phyloP scores from a whole-genome alignment of 2,888 invertebrate genomes.

The Brenthis ino region DNA sequence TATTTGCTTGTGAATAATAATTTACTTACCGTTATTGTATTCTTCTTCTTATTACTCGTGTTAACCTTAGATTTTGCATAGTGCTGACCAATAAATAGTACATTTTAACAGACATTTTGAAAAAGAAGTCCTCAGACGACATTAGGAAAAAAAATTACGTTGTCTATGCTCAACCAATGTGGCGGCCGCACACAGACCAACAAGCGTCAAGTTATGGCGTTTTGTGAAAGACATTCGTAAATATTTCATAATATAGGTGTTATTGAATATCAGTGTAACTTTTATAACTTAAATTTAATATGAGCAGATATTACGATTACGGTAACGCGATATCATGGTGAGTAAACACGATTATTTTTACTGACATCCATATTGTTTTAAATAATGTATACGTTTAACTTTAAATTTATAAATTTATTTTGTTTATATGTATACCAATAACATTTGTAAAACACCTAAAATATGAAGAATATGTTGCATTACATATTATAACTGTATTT shows the following conservation, averaged over 20 bases:
- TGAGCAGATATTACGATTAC: conserved; percentile 82
- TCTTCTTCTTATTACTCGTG: no score
- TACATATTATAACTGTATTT: conserved; percentile 3
- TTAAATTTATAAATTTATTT: conserved; percentile 43
- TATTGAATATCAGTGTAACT: conserved; percentile 62
- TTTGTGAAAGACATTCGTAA: conserved; percentile 64
- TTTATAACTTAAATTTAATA: conserved; percentile 65
- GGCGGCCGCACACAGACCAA: conserved; percentile 72
- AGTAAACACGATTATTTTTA: conserved; percentile 57
- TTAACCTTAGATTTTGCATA: no score
- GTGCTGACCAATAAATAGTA: no score
- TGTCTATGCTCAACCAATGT: conserved; percentile 78
- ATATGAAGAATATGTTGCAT: conserved; percentile 2
- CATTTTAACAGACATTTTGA: neutral
- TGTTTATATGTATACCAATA: conserved; percentile 31
- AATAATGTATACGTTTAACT: conserved; percentile 68
- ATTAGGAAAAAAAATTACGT: conserved; percentile 35
- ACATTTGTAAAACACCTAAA: conserved; percentile 15
- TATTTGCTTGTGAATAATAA: neutral
- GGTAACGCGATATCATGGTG: conserved; percentile 80
- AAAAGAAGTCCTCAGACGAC: conserved; percentile 2
- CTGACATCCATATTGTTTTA: conserved; percentile 73
- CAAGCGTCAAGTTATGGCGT: conserved; percentile 75
- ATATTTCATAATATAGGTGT: conserved; percentile 52
- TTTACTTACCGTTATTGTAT: neutral